phyloP scores from a whole-genome alignment of 2,113 vertebrate genomes.

The pig (Sus scrofa) region DNA sequence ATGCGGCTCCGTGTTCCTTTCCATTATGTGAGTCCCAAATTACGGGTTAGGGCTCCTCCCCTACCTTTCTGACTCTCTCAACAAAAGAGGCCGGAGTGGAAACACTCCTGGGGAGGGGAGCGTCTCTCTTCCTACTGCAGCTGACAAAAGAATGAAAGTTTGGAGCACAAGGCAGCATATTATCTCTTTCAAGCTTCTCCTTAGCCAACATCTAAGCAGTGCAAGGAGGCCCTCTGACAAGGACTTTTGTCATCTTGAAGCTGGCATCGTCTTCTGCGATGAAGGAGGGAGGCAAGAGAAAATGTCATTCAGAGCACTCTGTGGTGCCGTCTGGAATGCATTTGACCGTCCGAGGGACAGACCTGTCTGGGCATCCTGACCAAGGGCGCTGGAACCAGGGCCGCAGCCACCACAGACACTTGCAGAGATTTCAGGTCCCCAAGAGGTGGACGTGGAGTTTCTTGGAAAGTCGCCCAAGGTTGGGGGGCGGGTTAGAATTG shows the following conservation, averaged over 20 bases:
- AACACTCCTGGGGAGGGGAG: not conserved
- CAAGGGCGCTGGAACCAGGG: too few species aligned
- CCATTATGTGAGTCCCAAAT: conserved; percentile 44
- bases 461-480: not conserved
- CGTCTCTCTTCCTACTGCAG: not conserved
- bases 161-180: not conserved
- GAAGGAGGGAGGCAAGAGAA: conserved; percentile 36
- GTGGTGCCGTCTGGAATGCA: conserved; percentile 9
- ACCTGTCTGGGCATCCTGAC: not conserved
- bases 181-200: conserved; percentile 44
- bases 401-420: not conserved
- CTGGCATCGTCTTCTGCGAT: not conserved
- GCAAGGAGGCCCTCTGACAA: not conserved
- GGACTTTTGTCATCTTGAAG: conserved; percentile 11
- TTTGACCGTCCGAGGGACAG: not conserved
- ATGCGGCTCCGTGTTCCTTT: conserved; percentile 47
- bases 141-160: conserved; percentile 48
- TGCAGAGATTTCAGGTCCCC: not conserved
- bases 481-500: not conserved
- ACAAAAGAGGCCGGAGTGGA: conserved; percentile 42
- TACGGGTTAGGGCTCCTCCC: conserved; percentile 32
- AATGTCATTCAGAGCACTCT: conserved; percentile 23
- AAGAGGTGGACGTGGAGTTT: not conserved
- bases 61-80: conserved; percentile 21
- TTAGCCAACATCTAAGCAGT: not conserved